These are phyloP conservation scores for Formica aserva DNA, from an alignment of 2,888 invertebrate genomes.

Conservation along the genomic window DNA sequence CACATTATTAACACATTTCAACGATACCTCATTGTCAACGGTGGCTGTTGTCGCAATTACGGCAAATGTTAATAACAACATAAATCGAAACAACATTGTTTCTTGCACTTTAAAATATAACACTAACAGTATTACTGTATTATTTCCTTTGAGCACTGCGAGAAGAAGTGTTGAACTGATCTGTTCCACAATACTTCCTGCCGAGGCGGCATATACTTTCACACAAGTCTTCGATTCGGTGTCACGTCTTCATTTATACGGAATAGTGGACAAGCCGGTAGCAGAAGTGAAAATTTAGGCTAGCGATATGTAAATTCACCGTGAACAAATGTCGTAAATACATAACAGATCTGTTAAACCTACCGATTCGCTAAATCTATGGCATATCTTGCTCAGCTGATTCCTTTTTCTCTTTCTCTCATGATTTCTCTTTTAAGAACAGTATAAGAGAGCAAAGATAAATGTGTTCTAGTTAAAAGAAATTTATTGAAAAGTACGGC, in stretches of 20 bases:
- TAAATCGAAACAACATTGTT: constrained; percentile 60
- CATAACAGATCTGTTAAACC: constrained; percentile 17
- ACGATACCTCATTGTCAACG: constrained; percentile 53
- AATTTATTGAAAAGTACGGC: neutral
- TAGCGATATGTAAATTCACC: constrained; percentile 79
- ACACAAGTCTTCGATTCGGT: constrained; percentile 81
- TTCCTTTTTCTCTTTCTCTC: constrained; percentile 15
- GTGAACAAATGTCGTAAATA: constrained; percentile 53
- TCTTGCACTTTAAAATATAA: constrained; percentile 49
- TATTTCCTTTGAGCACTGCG: constrained; percentile 26
- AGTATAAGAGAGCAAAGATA: constrained; percentile 3
- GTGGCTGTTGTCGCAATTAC: neutral
- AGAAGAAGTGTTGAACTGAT: constrained; percentile 54
- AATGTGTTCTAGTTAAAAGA: constrained; percentile 37
- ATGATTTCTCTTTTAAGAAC: constrained; percentile 34
- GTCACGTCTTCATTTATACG: constrained; percentile 85
- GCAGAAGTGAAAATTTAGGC: constrained; percentile 82
- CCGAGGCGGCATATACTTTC: constrained; percentile 81
- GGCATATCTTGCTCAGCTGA: constrained; percentile 6
- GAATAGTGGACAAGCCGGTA: constrained; percentile 81
- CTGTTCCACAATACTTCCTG: constrained; percentile 66
- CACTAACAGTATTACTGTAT: constrained; percentile 21
- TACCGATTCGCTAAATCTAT: constrained; percentile 46
- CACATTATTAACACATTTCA: neutral
- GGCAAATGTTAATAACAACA: constrained; percentile 36